A percentile compares a stretch with the other conserved stretches of the same genome.
Conservation (phyloP, 1,140 invertebrate genomes). For the Aphaenogaster floridana region DNA sequence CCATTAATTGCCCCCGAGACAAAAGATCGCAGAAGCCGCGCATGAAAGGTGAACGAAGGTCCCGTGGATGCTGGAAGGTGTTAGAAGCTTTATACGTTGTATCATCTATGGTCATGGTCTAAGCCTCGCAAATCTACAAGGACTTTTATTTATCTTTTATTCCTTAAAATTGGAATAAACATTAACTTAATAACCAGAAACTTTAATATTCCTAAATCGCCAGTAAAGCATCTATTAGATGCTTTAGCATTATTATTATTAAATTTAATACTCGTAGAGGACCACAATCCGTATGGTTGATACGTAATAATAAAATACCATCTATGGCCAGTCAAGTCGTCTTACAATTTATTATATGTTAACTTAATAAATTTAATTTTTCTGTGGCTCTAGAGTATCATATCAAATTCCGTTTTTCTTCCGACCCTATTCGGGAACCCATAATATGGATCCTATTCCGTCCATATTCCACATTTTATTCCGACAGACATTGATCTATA, state of each 20-base stretch:
- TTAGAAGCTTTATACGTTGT: slow-evolving; percentile 8
- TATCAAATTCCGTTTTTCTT: not conserved
- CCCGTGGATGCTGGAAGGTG: not conserved
- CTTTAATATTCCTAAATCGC: no score
- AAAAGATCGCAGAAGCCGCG: slow-evolving; percentile 50
- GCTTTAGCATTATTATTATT: no score
- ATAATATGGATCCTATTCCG: not conserved
- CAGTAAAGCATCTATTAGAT: no score
- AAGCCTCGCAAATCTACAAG: not conserved
- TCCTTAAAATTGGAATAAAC: not conserved
- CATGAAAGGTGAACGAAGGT: slow-evolving; percentile 17
- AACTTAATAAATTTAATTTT: not conserved
- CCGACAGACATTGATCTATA: slow-evolving; percentile 1
- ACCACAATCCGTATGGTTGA: no score
- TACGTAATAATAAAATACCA: no score
- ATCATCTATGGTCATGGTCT: not conserved
- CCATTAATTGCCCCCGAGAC: slow-evolving; percentile 54
- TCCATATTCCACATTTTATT: not conserved
- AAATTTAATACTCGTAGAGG: no score
- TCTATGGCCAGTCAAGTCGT: no score
- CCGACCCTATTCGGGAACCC: no score
- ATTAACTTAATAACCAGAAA: not conserved
- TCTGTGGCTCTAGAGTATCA: not conserved
- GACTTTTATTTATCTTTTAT: not conserved
- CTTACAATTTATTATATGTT: not conserved